Percentiles rank a stretch among this genome's conserved stretches.
Conservation (phyloP, 2,888 invertebrate species). For the Drosophila merina region DNA sequence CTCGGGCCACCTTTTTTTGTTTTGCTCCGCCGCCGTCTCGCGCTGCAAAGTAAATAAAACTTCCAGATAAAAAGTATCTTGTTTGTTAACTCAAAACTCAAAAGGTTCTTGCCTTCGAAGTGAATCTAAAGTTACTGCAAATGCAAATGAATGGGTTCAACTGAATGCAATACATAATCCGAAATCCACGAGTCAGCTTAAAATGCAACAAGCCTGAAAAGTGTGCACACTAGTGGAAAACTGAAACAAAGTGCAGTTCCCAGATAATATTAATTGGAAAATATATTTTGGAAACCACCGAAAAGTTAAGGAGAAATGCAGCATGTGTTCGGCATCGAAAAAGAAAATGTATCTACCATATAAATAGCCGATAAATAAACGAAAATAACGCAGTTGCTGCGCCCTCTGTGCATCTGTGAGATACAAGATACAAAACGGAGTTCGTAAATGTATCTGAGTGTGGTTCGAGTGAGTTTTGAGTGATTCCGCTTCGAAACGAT, state of each 20-base stretch:
- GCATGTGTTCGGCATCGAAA: conserved; percentile 48
- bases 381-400: conserved; percentile 58
- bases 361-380: conserved; percentile 67
- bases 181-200: conserved; percentile 58
- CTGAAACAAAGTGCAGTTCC: conserved; percentile 29
- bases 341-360: conserved; percentile 63
- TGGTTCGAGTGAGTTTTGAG: conserved; percentile 54
- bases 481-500: conserved; percentile 50
- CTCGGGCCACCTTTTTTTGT: conserved; percentile 48
- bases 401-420: conserved; percentile 69
- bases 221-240: conserved; percentile 24
- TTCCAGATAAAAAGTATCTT: conserved; percentile 70
- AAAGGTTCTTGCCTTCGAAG: conserved; percentile 76
- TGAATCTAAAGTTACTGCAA: conserved; percentile 68
- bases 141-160: conserved; percentile 17
- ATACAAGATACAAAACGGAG: conserved; percentile 47
- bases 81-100: conserved; percentile 66
- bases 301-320: conserved; percentile 38
- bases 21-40: conserved; percentile 33
- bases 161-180: conserved; percentile 32
- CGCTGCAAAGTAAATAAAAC: conserved; percentile 53
- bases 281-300: conserved; percentile 53
- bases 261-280: conserved; percentile 29
- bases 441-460: conserved; percentile 68
- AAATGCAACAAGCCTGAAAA: conserved; percentile 54